Evolutionary conservation across 2,888 invertebrate genomes (phyloP).

Genomic region (Mesorhabditis spiculigera): DNA sequence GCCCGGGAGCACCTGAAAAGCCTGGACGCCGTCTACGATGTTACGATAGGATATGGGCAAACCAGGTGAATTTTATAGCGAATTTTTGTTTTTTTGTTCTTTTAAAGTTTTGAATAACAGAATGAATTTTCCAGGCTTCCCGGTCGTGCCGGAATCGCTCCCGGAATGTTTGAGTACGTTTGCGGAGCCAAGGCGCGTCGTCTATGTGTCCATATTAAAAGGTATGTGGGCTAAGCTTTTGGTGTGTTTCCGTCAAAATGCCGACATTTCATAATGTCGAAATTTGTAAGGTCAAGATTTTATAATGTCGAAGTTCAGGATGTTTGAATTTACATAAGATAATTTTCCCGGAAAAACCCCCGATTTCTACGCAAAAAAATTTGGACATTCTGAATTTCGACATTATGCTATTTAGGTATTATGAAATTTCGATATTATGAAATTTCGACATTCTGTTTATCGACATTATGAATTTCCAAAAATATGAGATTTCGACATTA

Average conservation of each 20-base stretch:
- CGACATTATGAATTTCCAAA: background rate
- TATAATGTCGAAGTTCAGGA: no score
- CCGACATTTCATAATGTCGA: background rate
- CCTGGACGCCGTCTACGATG: constrained; percentile 50
- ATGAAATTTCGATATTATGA: no score
- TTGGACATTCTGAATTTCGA: no score
- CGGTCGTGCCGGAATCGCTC: constrained; percentile 31
- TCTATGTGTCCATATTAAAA: constrained; percentile 22
- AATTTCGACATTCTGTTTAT: no score
- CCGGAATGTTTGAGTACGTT: constrained; percentile 53
- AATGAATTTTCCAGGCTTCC: constrained; percentile 12
- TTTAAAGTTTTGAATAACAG: background rate
- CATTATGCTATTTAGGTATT: background rate
- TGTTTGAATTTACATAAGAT: background rate
- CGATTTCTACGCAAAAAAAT: no score
- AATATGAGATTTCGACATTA: background rate
- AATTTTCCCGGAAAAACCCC: background rate
- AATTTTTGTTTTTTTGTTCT: constrained; percentile 3
- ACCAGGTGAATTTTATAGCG: constrained; percentile 29
- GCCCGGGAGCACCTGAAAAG: constrained; percentile 38
- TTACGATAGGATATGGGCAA: constrained; percentile 52
- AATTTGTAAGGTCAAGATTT: no score
- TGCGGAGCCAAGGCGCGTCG: constrained; percentile 27
- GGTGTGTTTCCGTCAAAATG: constrained; percentile 6
- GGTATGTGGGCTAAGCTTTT: constrained; percentile 15